Conservation (phyloP, 2,797 vertebrate species). For the Florisuga fusca region DNA sequence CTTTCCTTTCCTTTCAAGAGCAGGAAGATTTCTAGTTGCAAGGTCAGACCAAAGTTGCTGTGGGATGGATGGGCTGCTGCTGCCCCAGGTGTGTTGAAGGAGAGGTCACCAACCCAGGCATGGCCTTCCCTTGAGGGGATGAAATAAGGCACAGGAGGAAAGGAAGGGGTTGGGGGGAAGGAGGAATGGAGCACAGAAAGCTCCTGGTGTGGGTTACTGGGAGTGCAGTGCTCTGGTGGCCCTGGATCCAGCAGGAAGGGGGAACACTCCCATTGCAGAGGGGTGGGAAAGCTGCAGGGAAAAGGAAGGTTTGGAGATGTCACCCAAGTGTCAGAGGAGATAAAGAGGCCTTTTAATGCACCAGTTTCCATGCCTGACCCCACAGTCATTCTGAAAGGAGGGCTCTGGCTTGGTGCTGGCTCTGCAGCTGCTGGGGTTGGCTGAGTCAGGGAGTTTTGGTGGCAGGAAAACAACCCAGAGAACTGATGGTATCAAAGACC, state of each 20-base stretch:
- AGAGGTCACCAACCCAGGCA: neutral
- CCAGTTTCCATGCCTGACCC: neutral
- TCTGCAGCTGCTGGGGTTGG: rapidly evolving
- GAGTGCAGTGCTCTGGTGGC: rapidly evolving
- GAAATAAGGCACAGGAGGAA: neutral
- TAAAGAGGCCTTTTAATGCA: neutral
- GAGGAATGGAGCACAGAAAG: neutral
- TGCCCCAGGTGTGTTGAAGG: neutral
- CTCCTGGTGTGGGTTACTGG: too few relatives aligned
- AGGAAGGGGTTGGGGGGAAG: too few relatives aligned
- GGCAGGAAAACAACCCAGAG: neutral
- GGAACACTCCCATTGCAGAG: neutral
- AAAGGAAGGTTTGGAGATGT: neutral
- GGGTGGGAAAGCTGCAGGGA: neutral
- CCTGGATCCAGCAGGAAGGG: neutral
- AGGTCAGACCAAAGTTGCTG: neutral
- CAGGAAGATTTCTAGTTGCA: neutral
- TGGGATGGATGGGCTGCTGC: neutral
- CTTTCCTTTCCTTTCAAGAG: neutral
- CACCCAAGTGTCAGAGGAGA: rapidly evolving
- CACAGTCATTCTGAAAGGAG: neutral
- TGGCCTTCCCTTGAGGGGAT: neutral
- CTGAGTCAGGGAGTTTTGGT: neutral
- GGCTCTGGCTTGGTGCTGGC: rapidly evolving
- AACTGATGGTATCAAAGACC: neutral